Evolutionary conservation across 1,140 invertebrate species (phyloP), one percentile per base, ranked within the genome.

Genomic region (Eufriesea mexicana): DNA sequence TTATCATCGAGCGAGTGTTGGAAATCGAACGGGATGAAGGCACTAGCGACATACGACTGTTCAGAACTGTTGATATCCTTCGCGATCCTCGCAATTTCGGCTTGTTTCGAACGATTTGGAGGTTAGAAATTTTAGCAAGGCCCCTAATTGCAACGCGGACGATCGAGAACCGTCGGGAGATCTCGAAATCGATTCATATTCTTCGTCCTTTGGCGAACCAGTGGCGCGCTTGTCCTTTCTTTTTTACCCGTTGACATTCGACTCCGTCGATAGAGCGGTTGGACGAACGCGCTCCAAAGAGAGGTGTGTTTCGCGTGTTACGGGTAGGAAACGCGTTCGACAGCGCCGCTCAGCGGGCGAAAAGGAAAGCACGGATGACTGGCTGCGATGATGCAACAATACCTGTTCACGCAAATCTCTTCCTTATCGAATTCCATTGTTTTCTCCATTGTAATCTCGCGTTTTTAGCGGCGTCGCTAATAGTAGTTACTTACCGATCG

Each of bases 401-500:
- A 61, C 10, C 71, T 35, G 66, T 51, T 71, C 28, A 57, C 18
- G 6, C 20, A 18, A 61, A 62, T 72, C 68, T 79, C 68, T 59
- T 72, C 28, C 4, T 49, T 76, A 55, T 59, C 57, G 55, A 78
- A 68, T 68, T 51, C 55, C 64, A 78, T 78, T 68, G 55, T 70
- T 70, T 47, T 45, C 28, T 54, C 47, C 28, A 20, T 57, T 25
- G 14, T 18, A 49, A 71, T 73, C 20, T 62, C 55, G 20, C 68
- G 18, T 23, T 28, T 28, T 51, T 20, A 20, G n/a, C 59, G 28
- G 14, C 9, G 28, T 49, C 54, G 62, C 49, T 35, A 57, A 51
- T 68, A 59, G 28, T 68, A 68, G 55, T 61, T 83, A 54, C 76
- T 83, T 35, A 54, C 62, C 72, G 62, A 51, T 77, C 64, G 54